Evolutionary conservation across 2,113 vertebrate species (phyloP).

Genomic region (Cromileptes altivelis): DNA sequence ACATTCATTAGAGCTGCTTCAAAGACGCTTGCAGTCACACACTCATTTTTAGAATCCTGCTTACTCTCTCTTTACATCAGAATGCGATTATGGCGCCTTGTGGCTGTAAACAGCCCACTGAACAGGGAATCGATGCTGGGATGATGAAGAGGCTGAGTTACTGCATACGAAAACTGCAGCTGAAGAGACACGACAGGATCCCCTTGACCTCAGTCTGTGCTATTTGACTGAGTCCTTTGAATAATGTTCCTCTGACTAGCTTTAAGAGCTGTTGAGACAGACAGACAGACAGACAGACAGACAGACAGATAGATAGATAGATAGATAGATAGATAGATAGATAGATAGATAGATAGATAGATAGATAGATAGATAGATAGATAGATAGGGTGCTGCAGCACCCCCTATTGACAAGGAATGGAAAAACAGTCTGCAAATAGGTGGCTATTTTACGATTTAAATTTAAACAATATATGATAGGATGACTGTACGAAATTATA

Average conservation of each 20-base stretch:
- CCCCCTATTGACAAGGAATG: too few species aligned
- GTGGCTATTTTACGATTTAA: too few species aligned
- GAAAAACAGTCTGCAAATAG: too few species aligned
- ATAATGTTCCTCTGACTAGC: background rate
- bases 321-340: background rate
- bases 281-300: background rate
- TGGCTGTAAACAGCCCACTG: slow-evolving; percentile 29
- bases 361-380: background rate
- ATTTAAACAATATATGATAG: too few species aligned
- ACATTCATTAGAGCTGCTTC: slow-evolving; percentile 50
- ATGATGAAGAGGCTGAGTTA: slow-evolving; percentile 36
- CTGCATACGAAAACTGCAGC: slow-evolving; percentile 23
- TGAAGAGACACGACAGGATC: background rate
- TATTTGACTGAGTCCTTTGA: background rate
- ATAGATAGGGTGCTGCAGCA: too few species aligned
- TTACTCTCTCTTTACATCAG: background rate
- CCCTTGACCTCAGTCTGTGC: slow-evolving; percentile 10
- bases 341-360: background rate
- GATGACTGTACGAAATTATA: too few species aligned
- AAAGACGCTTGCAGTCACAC: slow-evolving; percentile 31
- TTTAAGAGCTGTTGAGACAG: background rate
- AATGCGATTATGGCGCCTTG: slow-evolving; percentile 6
- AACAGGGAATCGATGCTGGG: slow-evolving; percentile 16
- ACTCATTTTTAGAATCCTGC: slow-evolving; percentile 31
- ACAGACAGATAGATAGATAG: background rate